phyloP scores from a whole-genome alignment of 2,113 vertebrate species.

The Dasyurus viverrinus region DNA sequence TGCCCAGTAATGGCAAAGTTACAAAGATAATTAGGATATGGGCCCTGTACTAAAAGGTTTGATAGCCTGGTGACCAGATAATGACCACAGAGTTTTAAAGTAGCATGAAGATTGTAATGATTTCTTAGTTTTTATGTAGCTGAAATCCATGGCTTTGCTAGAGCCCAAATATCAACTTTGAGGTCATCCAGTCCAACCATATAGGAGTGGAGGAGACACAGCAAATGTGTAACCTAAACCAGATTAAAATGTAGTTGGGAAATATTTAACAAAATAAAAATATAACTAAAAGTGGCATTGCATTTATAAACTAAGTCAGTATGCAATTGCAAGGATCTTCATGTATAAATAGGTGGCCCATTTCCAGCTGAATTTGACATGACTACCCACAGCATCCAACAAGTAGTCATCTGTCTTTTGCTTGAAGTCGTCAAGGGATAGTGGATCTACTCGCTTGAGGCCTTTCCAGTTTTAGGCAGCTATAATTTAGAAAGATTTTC shows the following conservation, averaged over 20 bases:
- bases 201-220: not conserved
- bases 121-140: constrained; percentile 34
- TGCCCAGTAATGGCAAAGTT: not conserved
- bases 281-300: no score
- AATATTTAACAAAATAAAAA: not conserved
- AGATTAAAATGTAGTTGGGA: not conserved
- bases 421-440: not conserved
- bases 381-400: not conserved
- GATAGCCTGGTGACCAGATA: not conserved
- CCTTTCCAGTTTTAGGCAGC: not conserved
- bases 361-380: not conserved
- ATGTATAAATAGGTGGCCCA: not conserved
- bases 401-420: not conserved
- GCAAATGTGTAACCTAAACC: not conserved
- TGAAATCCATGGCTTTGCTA: not conserved
- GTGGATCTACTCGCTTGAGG: not conserved
- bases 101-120: not conserved
- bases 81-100: constrained; percentile 25
- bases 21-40: not conserved
- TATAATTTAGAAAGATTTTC: not conserved
- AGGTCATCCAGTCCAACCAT: not conserved
- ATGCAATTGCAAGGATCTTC: not conserved
- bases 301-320: not conserved
- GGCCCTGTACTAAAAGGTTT: not conserved
- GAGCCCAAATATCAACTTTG: constrained; percentile 16